Conservation (phyloP, 2,888 invertebrate species). For the Carterocephalus palaemon region DNA sequence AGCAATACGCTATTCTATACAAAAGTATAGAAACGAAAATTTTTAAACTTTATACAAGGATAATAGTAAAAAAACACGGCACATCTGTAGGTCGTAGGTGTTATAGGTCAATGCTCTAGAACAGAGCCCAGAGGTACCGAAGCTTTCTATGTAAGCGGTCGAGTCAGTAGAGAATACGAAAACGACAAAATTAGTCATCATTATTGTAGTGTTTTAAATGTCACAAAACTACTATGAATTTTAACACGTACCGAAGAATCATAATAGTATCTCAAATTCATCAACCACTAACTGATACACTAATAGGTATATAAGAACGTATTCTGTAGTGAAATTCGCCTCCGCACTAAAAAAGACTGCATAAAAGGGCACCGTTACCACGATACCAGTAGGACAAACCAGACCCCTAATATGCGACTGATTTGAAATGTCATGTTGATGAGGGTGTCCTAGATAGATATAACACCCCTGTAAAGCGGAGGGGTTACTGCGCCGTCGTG, state of each 20-base stretch:
- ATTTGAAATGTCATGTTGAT: conserved; percentile 41
- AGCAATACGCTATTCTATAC: no score
- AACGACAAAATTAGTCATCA: conserved; percentile 6
- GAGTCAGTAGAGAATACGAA: conserved; percentile 6
- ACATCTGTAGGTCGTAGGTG: conserved; percentile 1
- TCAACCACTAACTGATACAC: conserved; percentile 43
- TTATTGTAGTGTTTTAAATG: background rate
- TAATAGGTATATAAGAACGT: conserved; percentile 24
- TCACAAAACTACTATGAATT: background rate
- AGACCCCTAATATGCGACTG: conserved; percentile 41
- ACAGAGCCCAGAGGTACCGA: conserved; percentile 11
- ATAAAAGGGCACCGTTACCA: conserved; percentile 49
- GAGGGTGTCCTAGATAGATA: conserved; percentile 30
- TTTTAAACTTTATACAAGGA: no score
- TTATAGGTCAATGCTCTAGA: conserved; percentile 9
- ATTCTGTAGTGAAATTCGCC: conserved; percentile 35
- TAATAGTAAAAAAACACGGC: background rate
- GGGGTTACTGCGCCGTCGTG: conserved; percentile 65
- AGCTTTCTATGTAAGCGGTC: conserved; percentile 5
- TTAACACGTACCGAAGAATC: conserved; percentile 64
- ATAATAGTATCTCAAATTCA: conserved; percentile 71
- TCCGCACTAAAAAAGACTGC: conserved; percentile 40
- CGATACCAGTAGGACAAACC: conserved; percentile 53
- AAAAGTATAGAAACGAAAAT: no score
- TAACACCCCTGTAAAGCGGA: conserved; percentile 42